These are phyloP conservation scores for Shargacucullia verbasci DNA, from an alignment of 2,888 invertebrate genomes.

Conservation along the genomic window DNA sequence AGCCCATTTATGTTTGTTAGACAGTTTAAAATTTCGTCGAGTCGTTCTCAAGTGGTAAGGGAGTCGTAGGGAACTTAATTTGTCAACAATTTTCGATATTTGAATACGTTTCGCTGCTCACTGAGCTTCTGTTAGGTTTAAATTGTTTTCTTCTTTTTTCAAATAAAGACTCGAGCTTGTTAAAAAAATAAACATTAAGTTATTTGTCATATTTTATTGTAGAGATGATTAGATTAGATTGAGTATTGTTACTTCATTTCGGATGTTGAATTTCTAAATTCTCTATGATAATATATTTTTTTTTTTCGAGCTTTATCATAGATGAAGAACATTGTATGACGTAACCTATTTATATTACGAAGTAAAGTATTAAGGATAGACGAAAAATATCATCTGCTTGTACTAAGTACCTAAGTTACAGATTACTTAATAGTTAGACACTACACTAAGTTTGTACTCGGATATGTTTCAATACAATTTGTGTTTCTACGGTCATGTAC, in stretches of 20 bases:
- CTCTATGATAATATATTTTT: background rate
- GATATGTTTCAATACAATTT: too few species aligned
- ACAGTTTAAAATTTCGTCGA: conserved; percentile 82
- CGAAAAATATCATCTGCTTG: too few species aligned
- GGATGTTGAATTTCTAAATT: conserved; percentile 27
- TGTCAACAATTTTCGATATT: conserved; percentile 89
- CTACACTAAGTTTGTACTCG: too few species aligned
- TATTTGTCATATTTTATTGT: conserved; percentile 48
- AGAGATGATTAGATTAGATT: conserved; percentile 47
- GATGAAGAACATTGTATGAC: too few species aligned
- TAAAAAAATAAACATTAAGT: conserved; percentile 55
- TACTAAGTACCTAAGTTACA: too few species aligned
- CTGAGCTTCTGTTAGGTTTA: conserved; percentile 87
- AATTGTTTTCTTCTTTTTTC: conserved; percentile 85
- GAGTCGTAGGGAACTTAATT: conserved; percentile 88
- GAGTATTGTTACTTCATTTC: conserved; percentile 33
- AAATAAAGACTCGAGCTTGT: conserved; percentile 69
- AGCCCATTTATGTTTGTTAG: conserved; percentile 50
- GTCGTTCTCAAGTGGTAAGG: conserved; percentile 87
- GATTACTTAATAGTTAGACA: too few species aligned
- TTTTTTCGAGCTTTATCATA: too few species aligned
- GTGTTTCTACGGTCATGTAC: too few species aligned
- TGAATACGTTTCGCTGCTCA: conserved; percentile 88
- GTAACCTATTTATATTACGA: too few species aligned
- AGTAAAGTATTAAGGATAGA: too few species aligned